Percentiles rank a stretch among this genome's conserved stretches.
Conservation (phyloP, 2,888 invertebrate genomes). For the Thumatha senex region DNA sequence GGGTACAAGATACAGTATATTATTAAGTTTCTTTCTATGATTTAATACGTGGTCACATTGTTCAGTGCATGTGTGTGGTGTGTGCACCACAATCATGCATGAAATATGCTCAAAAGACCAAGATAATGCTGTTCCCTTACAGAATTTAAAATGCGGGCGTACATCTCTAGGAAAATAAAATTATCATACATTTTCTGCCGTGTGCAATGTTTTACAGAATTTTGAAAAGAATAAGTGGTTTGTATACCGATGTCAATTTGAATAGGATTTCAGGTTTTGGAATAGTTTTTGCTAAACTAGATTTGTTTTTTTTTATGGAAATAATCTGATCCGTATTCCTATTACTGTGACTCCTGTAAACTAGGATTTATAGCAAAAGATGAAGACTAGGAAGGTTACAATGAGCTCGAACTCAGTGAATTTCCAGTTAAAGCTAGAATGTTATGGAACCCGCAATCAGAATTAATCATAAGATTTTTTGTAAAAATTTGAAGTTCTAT, state of each 20-base stretch:
- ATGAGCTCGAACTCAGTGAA: no score
- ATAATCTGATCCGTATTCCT: no score
- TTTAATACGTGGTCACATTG: constrained; percentile 1
- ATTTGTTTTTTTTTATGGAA: no score
- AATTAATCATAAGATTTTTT: no score
- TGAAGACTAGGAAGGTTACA: no score
- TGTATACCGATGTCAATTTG: not conserved
- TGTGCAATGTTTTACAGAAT: constrained; percentile 7
- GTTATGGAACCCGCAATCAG: no score
- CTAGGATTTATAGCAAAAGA: no score
- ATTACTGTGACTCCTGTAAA: no score
- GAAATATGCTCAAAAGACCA: constrained; percentile 15
- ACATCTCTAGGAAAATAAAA: constrained; percentile 7
- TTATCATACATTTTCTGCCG: constrained; percentile 13
- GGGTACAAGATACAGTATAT: no score
- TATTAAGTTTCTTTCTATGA: not conserved
- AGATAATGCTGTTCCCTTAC: constrained; percentile 11
- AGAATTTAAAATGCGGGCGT: constrained; percentile 13
- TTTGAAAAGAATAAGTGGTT: constrained; percentile 2
- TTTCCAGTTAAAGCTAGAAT: no score
- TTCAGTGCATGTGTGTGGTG: not conserved
- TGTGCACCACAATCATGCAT: constrained; percentile 15
- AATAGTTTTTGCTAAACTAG: not conserved
- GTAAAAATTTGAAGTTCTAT: no score
- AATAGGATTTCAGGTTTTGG: not conserved